These are phyloP conservation scores for Gorsachius magnificus DNA, from an alignment of 2,797 vertebrate species.

Conservation along the genomic window DNA sequence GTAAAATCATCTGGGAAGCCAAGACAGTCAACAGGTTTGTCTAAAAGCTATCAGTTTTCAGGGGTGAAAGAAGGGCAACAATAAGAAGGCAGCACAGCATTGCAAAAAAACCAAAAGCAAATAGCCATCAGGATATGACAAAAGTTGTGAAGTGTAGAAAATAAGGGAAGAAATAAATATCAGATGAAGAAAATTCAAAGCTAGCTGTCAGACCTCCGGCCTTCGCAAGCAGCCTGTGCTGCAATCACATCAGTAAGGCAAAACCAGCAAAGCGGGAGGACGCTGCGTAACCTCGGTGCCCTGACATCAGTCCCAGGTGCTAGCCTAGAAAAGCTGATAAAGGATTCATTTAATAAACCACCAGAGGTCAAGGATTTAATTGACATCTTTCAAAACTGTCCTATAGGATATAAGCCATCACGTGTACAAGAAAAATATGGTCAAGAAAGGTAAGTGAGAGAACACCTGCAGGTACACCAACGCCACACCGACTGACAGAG, in stretches of 20 bases:
- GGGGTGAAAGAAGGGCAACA: not conserved
- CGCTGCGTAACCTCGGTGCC: not conserved
- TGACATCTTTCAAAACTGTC: not conserved
- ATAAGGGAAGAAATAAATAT: not conserved
- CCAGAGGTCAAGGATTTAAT: not conserved
- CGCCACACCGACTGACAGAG: fast-evolving
- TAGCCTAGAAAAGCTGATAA: not conserved
- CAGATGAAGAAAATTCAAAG: not conserved
- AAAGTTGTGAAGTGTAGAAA: not conserved
- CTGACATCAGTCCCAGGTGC: not conserved
- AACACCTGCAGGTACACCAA: not conserved
- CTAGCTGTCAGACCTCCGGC: not conserved
- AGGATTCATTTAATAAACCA: not conserved
- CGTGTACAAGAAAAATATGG: fast-evolving
- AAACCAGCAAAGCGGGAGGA: not conserved
- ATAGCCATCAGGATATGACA: not conserved
- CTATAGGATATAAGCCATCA: not conserved
- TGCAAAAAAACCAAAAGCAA: not conserved
- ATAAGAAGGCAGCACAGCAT: not conserved
- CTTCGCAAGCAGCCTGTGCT: not conserved
- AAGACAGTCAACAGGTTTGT: not conserved
- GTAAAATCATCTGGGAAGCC: not conserved
- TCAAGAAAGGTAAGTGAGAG: not conserved
- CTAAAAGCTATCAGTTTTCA: not conserved
- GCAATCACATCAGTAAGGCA: fast-evolving